These are phyloP conservation scores for Bombus waltoni DNA, from an alignment of 1,140 invertebrate species.

Conservation along the genomic window DNA sequence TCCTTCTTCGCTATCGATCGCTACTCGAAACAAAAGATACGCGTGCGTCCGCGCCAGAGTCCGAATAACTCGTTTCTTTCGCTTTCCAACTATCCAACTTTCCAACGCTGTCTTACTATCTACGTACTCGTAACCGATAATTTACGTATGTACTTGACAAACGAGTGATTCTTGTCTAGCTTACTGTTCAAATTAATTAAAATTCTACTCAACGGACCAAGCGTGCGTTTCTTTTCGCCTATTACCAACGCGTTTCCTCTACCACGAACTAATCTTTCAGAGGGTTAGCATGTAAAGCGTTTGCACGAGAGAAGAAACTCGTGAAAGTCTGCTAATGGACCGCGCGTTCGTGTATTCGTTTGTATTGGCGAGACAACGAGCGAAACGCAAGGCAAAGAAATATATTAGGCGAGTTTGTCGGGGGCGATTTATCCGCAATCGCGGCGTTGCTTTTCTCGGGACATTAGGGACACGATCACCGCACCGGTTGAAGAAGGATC, in stretches of 20 bases:
- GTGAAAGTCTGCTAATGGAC: conserved; percentile 14
- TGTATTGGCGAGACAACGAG: neutral
- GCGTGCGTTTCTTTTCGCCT: neutral
- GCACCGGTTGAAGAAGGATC: conserved; percentile 43
- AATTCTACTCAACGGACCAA: too few species aligned
- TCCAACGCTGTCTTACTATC: too few species aligned
- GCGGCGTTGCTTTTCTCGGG: conserved; percentile 56
- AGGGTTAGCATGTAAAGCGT: neutral
- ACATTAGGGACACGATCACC: conserved; percentile 66
- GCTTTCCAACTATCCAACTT: too few species aligned
- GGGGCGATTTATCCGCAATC: conserved; percentile 67
- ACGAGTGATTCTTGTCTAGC: too few species aligned
- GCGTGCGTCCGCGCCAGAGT: too few species aligned
- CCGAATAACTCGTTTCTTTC: too few species aligned
- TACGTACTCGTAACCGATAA: too few species aligned
- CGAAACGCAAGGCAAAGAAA: conserved; percentile 33
- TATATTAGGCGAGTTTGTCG: conserved; percentile 43
- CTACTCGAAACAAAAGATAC: too few species aligned
- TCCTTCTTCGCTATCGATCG: too few species aligned
- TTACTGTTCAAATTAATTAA: too few species aligned
- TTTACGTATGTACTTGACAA: too few species aligned
- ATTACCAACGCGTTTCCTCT: neutral
- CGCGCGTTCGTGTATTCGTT: conserved; percentile 22
- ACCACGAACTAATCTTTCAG: neutral
- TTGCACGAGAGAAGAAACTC: neutral